Percentiles rank a stretch among this genome's conserved stretches.
Evolutionary conservation across 2,888 invertebrate genomes (phyloP).

Genomic region (Busseola fusca): DNA sequence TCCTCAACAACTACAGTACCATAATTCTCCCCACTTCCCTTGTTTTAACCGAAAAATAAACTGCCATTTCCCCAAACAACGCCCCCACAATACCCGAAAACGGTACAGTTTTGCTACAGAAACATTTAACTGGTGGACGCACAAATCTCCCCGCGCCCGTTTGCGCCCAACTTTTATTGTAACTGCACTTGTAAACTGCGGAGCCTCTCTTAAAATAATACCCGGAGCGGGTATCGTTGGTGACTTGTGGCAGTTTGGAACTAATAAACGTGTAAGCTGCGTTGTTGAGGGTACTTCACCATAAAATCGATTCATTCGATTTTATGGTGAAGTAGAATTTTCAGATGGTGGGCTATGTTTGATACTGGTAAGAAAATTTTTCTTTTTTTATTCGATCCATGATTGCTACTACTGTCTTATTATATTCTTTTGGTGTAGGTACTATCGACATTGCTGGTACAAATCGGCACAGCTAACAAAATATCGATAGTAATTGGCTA

Average conservation of each 20-base stretch:
- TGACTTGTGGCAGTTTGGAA: conserved; percentile 62
- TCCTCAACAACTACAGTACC: conserved; percentile 6
- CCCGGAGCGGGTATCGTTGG: conserved; percentile 50
- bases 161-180: conserved; percentile 77
- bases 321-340: background rate
- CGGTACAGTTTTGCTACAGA: conserved; percentile 60
- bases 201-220: conserved; percentile 73
- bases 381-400: background rate
- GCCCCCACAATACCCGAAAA: conserved; percentile 53
- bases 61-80: conserved; percentile 35
- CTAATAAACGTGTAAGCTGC: conserved; percentile 53
- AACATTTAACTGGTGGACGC: conserved; percentile 70
- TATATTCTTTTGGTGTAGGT: background rate
- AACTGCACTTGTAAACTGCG: conserved; percentile 78
- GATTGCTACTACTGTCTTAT: background rate
- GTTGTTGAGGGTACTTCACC: conserved; percentile 41
- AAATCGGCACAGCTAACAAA: background rate
- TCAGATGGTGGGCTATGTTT: background rate
- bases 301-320: conserved; percentile 16
- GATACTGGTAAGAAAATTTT: too few species aligned
- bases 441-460: too few species aligned
- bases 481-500: background rate
- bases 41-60: conserved; percentile 46
- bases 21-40: conserved; percentile 26
- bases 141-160: conserved; percentile 76